phyloP scores from a whole-genome alignment of 2,797 vertebrate genomes.

The Pogonophryne albipinna region DNA sequence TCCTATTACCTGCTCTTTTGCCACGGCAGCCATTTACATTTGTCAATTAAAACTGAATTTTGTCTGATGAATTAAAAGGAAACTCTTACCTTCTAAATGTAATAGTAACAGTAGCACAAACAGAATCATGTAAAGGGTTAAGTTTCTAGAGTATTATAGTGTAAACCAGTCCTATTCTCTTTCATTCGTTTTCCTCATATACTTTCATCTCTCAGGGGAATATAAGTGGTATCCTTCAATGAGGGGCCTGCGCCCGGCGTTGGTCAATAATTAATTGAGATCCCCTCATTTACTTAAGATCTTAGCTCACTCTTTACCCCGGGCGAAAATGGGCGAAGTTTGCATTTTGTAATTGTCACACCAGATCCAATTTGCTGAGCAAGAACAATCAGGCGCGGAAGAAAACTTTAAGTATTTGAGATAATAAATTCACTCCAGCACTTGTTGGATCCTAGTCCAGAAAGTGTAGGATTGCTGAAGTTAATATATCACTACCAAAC shows the following conservation, averaged over 20 bases:
- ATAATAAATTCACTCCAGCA: constrained; percentile 41
- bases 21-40: neutral
- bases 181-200: constrained; percentile 44
- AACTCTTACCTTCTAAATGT: neutral
- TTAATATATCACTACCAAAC: constrained; percentile 19
- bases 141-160: constrained; percentile 29
- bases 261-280: constrained; percentile 79
- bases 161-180: constrained; percentile 21
- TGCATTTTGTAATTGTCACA: constrained; percentile 51
- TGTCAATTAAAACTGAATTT: neutral
- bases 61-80: neutral
- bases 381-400: constrained; percentile 48
- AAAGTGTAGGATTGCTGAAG: constrained; percentile 14
- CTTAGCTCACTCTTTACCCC: constrained; percentile 51
- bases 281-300: constrained; percentile 74
- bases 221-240: constrained; percentile 64
- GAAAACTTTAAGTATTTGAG: constrained; percentile 44
- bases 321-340: constrained; percentile 64
- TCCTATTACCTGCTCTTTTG: neutral
- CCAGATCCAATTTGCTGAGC: constrained; percentile 57
- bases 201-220: constrained; percentile 64
- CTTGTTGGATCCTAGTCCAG: neutral
- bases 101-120: neutral
- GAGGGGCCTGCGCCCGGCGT: constrained; percentile 49
- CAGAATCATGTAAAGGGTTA: constrained; percentile 32